Evolutionary conservation across 2,113 vertebrate genomes (phyloP).

Genomic region (Chauna torquata): DNA sequence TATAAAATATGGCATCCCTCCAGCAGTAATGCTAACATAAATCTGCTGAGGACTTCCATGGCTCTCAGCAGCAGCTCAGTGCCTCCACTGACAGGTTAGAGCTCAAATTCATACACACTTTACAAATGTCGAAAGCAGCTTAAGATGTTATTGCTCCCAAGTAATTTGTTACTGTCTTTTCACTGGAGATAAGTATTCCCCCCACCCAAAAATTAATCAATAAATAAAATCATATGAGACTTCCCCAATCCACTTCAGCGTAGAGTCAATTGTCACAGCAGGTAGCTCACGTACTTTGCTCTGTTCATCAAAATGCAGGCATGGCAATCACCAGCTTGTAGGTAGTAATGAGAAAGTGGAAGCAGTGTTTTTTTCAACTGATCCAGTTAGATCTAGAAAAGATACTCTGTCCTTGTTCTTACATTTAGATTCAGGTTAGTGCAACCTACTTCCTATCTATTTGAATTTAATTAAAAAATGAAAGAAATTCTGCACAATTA

Average conservation of each 20-base stretch:
- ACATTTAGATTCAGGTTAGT: neutral
- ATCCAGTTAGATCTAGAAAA: neutral
- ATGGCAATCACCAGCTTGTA: neutral
- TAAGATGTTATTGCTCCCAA: neutral
- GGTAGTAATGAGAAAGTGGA: neutral
- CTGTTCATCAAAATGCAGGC: neutral
- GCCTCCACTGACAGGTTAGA: neutral
- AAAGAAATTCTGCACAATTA: neutral
- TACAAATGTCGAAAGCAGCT: neutral
- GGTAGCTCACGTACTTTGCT: neutral
- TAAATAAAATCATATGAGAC: neutral
- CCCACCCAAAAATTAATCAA: neutral
- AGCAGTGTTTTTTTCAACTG: neutral
- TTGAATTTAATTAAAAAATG: conserved; percentile 8
- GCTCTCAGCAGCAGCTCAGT: neutral
- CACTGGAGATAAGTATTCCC: neutral
- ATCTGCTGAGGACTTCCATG: neutral
- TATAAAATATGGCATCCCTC: neutral
- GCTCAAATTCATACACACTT: neutral
- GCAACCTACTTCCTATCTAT: neutral
- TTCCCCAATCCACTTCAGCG: neutral
- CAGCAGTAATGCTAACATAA: neutral
- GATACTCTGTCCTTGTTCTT: neutral
- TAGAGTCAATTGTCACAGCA: neutral
- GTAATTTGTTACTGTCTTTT: neutral